Conservation (phyloP, 2,888 invertebrate genomes). For the Ptilodon capucinus region DNA sequence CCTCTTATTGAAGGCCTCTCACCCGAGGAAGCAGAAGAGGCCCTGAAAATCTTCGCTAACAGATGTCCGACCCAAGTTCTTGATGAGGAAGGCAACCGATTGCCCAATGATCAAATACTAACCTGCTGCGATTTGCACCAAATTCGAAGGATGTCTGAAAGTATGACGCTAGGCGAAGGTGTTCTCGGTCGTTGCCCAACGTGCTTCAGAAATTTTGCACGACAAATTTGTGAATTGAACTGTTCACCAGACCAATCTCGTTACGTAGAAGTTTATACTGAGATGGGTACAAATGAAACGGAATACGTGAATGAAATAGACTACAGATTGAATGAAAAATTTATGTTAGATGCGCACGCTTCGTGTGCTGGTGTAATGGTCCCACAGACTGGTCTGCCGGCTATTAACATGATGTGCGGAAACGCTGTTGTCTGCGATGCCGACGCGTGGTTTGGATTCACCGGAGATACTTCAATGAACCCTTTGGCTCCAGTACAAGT, state of each 20-base stretch:
- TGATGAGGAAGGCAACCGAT: conserved; percentile 57
- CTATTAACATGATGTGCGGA: conserved; percentile 91
- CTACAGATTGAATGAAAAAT: conserved; percentile 81
- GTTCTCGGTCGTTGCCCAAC: conserved; percentile 91
- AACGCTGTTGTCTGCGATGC: conserved; percentile 85
- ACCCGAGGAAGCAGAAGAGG: conserved; percentile 54
- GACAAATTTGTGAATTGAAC: conserved; percentile 90
- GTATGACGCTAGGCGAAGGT: conserved; percentile 84
- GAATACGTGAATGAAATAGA: conserved; percentile 74
- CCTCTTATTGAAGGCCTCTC: conserved; percentile 49
- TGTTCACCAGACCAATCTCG: conserved; percentile 88
- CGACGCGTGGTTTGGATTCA: conserved; percentile 85
- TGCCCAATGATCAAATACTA: conserved; percentile 56
- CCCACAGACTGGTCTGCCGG: conserved; percentile 88
- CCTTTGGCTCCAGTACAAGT: conserved; percentile 85
- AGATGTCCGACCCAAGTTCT: conserved; percentile 85
- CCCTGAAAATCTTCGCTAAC: conserved; percentile 60
- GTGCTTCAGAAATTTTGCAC: conserved; percentile 89
- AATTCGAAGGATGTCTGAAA: conserved; percentile 73
- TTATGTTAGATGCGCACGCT: conserved; percentile 85
- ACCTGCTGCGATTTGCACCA: conserved; percentile 85
- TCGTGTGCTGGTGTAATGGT: conserved; percentile 91
- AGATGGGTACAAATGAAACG: conserved; percentile 29
- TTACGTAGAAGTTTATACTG: conserved; percentile 52
- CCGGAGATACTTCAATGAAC: conserved; percentile 81